Conservation (phyloP, 2,888 invertebrate species). For the Dorcus hopei region DNA sequence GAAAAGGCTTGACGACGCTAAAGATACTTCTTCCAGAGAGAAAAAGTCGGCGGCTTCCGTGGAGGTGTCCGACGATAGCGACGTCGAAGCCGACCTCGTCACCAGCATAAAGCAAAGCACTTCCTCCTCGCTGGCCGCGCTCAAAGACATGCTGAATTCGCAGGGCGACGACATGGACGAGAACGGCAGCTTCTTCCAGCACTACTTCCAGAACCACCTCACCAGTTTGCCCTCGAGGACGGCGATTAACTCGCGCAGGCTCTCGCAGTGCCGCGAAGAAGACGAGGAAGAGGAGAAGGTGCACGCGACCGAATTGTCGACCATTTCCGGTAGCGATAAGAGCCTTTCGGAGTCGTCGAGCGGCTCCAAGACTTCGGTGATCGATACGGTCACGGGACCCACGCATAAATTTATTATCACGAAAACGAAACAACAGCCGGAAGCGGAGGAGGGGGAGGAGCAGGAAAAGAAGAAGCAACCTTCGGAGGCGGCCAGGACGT, state of each 20-base stretch:
- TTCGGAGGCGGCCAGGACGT: slow-evolving; percentile 51
- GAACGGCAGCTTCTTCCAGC: slow-evolving; percentile 64
- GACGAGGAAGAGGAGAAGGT: slow-evolving; percentile 68
- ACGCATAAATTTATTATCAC: slow-evolving; percentile 57
- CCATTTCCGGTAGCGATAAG: slow-evolving; percentile 48
- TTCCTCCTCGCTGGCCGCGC: slow-evolving; percentile 64
- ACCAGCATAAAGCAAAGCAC: slow-evolving; percentile 69
- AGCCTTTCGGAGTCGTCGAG: slow-evolving; percentile 45
- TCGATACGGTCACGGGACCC: slow-evolving; percentile 48
- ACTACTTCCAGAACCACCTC: slow-evolving; percentile 71
- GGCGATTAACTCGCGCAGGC: slow-evolving; percentile 59
- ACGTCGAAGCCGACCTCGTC: slow-evolving; percentile 60
- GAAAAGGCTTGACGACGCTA: slow-evolving; percentile 10
- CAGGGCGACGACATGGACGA: slow-evolving; percentile 53
- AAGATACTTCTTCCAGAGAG: slow-evolving; percentile 13
- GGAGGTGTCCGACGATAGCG: slow-evolving; percentile 51
- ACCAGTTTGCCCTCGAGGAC: slow-evolving; percentile 66
- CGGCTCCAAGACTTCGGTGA: slow-evolving; percentile 47
- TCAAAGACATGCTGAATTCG: slow-evolving; percentile 65
- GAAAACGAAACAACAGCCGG: slow-evolving; percentile 44
- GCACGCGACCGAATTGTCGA: slow-evolving; percentile 38
- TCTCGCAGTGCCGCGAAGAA: slow-evolving; percentile 82
- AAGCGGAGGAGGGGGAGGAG: not conserved
- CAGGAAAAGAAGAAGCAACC: slow-evolving; percentile 45
- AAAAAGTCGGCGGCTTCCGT: slow-evolving; percentile 11